Conservation (phyloP, 2,113 vertebrate genomes). For the Phyllopteryx taeniolatus region DNA sequence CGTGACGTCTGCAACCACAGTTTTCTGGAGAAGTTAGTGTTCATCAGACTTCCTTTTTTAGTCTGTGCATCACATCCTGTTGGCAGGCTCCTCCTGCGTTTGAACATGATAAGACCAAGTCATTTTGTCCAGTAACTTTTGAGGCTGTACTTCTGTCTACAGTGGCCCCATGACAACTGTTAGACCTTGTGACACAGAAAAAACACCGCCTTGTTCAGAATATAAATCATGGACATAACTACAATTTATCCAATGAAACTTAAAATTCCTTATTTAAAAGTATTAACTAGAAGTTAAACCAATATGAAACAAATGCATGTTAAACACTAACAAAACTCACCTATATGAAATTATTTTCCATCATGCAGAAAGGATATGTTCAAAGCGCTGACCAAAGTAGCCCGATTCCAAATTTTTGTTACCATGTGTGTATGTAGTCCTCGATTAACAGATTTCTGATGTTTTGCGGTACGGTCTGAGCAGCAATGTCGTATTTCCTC, state of each 20-base stretch:
- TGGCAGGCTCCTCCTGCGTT: constrained; percentile 4
- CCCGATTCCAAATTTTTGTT: no score
- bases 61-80: constrained; percentile 32
- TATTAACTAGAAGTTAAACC: no score
- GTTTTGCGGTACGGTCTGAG: no score
- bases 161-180: constrained; percentile 1
- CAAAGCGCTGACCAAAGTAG: no score
- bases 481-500: no score
- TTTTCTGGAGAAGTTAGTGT: constrained; percentile 18
- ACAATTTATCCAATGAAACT: background rate
- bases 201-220: constrained; percentile 1
- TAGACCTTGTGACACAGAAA: constrained; percentile 25
- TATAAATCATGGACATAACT: background rate
- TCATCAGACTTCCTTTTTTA: background rate
- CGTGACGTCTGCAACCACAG: constrained; percentile 8
- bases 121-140: constrained; percentile 31
- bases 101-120: constrained; percentile 29
- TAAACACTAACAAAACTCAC: no score
- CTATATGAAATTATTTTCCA: no score
- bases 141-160: constrained; percentile 3
- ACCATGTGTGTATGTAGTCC: no score
- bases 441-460: no score
- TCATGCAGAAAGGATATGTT: no score
- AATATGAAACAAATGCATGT: background rate
- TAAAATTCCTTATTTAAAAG: background rate